Base-by-base conservation (phyloP, 2,888 invertebrate species). In the Patella depressa region DNA sequence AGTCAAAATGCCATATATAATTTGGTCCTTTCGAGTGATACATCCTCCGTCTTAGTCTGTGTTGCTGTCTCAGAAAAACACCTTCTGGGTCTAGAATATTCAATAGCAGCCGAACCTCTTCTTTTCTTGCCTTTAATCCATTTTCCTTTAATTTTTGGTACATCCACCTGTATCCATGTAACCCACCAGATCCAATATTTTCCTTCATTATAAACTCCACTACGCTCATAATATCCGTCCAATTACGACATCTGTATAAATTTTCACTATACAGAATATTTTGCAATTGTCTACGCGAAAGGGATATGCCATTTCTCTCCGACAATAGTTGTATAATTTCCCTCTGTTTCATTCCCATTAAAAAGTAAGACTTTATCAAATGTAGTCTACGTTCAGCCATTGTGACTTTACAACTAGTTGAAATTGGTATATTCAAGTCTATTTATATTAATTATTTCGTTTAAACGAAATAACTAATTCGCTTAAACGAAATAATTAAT, bases 1-100 rank as follows among this genome's bases (percentile, higher is more conserved):
- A 78, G 73, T 78, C 78, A 3, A 78, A 72, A 53, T 78, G 81
- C 78, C 79, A 81, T 53, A 79, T 71, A 72, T 57, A 81, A 54
- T 79, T 81, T 11, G 79, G 76, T 54, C 81, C 78, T n/a, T 65
- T 19, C 14, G 72, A 71, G 14, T n/a, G 24, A 53, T 80, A 80
- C 59, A 34, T 65, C 24, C 76, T 29, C 57, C 79, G 3, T 29
- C 19, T 53, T 72, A 81, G 73, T 15, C 76, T 59, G 55, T 75
- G 79, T 29, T 71, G 76, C 53, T 78, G 74, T n/a, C 78, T n/a
- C 29, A 72, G 57, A 34, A 15, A 34, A 19, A 78, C 70, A 3
- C 73, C 78, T 29, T 78, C 69, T 12, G 78, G 78, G 54, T 80
- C 78, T 53, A 74, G 53, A 71, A 71, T 53, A 57, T 45, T 73